Evolutionary conservation across 2,113 vertebrate species (phyloP).

Genomic region (Jaculus jaculus): DNA sequence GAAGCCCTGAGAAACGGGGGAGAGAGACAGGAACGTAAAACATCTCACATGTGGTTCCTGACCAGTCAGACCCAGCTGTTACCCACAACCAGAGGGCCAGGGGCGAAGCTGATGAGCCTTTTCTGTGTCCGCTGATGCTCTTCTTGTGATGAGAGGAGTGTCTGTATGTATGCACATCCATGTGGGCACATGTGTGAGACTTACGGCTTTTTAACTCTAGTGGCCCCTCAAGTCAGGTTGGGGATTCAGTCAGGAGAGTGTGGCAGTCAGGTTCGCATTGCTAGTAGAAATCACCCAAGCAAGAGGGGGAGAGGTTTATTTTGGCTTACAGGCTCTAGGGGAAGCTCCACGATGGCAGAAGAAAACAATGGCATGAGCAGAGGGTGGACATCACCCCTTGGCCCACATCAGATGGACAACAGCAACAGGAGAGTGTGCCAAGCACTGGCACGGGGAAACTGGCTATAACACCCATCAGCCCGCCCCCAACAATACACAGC

Average conservation of each 20-base stretch:
- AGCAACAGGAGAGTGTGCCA: too few relatives aligned
- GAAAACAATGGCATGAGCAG: too few relatives aligned
- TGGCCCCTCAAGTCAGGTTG: neutral
- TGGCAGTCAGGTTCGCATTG: too few relatives aligned
- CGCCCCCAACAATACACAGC: too few relatives aligned
- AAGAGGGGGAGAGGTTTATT: too few relatives aligned
- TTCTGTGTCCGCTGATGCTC: neutral
- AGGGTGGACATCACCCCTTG: too few relatives aligned
- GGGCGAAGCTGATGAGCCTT: neutral
- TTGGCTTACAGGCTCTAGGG: too few relatives aligned
- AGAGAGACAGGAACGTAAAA: neutral
- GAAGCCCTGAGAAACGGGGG: neutral
- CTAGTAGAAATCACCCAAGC: too few relatives aligned
- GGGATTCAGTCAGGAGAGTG: conserved; percentile 10
- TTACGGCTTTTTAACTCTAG: neutral
- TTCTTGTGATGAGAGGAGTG: neutral
- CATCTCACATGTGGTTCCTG: neutral
- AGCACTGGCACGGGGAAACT: too few relatives aligned
- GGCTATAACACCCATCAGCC: too few relatives aligned
- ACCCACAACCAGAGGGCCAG: neutral
- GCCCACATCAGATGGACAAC: too few relatives aligned
- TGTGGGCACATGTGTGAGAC: neutral
- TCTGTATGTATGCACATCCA: neutral
- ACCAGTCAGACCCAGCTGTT: neutral
- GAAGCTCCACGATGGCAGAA: too few relatives aligned